Evolutionary conservation across 2,888 invertebrate genomes (phyloP).

Genomic region (Harmothoe impar): DNA sequence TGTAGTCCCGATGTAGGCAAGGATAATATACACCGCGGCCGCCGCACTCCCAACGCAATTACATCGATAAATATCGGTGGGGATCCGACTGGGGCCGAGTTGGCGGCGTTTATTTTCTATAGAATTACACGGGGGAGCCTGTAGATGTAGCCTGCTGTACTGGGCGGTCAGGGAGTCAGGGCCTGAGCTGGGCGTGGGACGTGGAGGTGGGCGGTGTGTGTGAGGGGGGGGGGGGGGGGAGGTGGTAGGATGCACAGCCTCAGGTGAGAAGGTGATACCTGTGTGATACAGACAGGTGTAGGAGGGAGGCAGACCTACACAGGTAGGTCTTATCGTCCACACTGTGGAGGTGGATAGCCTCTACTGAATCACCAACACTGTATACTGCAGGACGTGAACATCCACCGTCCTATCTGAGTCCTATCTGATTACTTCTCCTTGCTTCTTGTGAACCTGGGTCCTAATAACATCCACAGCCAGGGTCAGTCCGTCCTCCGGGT

Average conservation of each 20-base stretch:
- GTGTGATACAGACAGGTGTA: no score
- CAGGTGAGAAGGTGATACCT: background rate
- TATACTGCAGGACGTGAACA: no score
- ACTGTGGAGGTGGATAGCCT: no score
- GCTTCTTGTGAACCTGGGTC: no score
- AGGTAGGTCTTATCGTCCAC: no score
- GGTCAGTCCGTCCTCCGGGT: background rate
- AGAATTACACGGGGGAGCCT: background rate
- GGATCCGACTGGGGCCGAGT: background rate
- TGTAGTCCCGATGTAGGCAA: no score
- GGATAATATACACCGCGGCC: background rate
- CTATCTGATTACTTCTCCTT: no score
- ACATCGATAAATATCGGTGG: background rate
- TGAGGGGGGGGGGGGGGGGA: background rate
- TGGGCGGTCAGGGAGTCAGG: no score
- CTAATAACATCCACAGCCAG: background rate
- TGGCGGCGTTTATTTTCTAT: background rate
- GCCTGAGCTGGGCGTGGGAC: background rate
- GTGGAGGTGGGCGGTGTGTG: background rate
- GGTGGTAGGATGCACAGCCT: background rate
- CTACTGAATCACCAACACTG: no score
- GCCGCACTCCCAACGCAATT: background rate
- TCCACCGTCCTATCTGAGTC: no score
- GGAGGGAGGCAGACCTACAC: background rate
- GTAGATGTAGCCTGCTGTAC: background rate